Evolutionary conservation across 1,140 invertebrate species (phyloP), one percentile per base, ranked within the genome.

Genomic region (Diabrotica undecimpunctata): DNA sequence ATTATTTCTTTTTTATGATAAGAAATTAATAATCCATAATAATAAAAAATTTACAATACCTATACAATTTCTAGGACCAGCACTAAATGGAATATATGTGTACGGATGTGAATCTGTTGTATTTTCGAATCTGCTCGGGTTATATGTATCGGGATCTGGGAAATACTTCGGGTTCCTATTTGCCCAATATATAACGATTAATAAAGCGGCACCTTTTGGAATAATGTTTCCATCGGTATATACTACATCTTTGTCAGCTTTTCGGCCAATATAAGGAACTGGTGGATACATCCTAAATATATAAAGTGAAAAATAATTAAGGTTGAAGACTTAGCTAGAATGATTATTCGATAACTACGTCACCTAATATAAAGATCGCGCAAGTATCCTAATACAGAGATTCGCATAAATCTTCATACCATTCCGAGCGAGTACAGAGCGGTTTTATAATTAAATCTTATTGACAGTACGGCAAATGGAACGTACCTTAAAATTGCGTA

Each of bases 61-160:
- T 38, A 90, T 87, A 69, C 89, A 90, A 71, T 89, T 90, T 53
- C 89, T 78, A 0, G 84, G 83, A 9, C 88, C 88, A 10, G 85
- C 88, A 66, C 87, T 88, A 67, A 91, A 91, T 5, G 88, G 87
- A 25, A 89, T 79, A 70, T 84, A 88, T 5, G 80, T 74, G 61
- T 78, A 86, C 11, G 79, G 79, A 35, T 81, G 72, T 70, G 80
- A 74, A 59, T 83, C 81, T 13, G 76, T 75, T 37, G 78, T 79
- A 72, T 86, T 85, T 66, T 86, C 83, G 77, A 94, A 94, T 70
- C 90, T 81, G 54, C 92, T 88, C 0, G 92, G 92, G 76, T 91
- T 83, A 74, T 91, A 94, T 63, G 79, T 79, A 39, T 88, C 83
- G 0, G 92, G 91, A 65, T 93, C 82, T 35, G 84, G 82, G 74